phyloP scores from a whole-genome alignment of 1,140 invertebrate species.

The Cecropterus lyciades region DNA sequence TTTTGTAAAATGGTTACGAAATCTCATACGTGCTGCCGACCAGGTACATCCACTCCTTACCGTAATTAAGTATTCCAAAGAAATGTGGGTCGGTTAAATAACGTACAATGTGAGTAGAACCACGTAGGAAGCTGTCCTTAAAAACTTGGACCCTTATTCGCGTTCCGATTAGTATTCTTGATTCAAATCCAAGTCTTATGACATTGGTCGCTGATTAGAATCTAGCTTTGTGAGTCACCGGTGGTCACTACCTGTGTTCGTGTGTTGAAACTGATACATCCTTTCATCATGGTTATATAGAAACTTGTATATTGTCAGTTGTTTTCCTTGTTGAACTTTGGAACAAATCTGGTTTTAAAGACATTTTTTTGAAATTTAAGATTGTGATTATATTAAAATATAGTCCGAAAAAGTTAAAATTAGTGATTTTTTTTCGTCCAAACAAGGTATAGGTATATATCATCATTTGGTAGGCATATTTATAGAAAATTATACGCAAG shows the following conservation, averaged over 20 bases:
- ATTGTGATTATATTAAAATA: no score
- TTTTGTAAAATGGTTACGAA: background rate
- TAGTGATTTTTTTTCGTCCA: no score
- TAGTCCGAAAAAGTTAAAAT: no score
- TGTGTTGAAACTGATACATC: background rate
- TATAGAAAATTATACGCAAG: no score
- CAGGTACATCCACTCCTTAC: constrained; percentile 13
- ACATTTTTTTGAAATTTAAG: no score
- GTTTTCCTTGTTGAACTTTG: no score
- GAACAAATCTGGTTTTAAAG: no score
- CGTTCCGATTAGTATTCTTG: constrained; percentile 20
- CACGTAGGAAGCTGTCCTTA: constrained; percentile 18
- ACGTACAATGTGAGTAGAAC: background rate
- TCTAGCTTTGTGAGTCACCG: background rate
- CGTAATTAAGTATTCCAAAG: constrained; percentile 17
- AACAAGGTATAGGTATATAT: no score
- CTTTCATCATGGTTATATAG: no score
- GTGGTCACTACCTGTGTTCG: background rate
- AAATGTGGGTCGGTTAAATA: constrained; percentile 2
- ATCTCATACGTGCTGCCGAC: background rate
- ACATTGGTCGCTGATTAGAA: constrained; percentile 22
- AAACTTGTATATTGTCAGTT: no score
- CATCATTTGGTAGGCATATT: no score
- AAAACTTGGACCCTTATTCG: background rate
- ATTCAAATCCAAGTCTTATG: constrained; percentile 14